Evolutionary conservation across 1,140 invertebrate genomes (phyloP).

Genomic region (Battus philenor): DNA sequence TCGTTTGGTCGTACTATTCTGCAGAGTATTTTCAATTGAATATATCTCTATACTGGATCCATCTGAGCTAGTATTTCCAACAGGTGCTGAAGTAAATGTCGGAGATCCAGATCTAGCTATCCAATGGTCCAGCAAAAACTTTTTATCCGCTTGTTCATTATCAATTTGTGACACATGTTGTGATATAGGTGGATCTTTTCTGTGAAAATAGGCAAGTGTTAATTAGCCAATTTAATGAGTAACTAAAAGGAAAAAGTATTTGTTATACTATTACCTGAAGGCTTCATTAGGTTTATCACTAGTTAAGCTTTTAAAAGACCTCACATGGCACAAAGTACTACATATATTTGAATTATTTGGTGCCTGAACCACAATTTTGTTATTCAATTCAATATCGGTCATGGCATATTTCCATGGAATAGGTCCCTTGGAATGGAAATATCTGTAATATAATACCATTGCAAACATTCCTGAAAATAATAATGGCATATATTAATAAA

Average conservation of each 20-base stretch:
- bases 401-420: slow-evolving; percentile 58
- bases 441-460: slow-evolving; percentile 81
- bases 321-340: slow-evolving; percentile 37
- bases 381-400: slow-evolving; percentile 59
- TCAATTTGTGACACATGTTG: slow-evolving; percentile 37
- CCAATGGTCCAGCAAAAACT: slow-evolving; percentile 72
- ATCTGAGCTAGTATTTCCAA: slow-evolving; percentile 59
- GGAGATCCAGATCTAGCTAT: slow-evolving; percentile 69
- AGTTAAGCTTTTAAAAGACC: slow-evolving; percentile 52
- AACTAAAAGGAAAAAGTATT: slow-evolving; percentile 15
- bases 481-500: slow-evolving; percentile 4
- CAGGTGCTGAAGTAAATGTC: slow-evolving; percentile 65
- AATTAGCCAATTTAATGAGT: background rate
- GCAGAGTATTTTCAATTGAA: slow-evolving; percentile 68
- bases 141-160: slow-evolving; percentile 70
- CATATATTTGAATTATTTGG: slow-evolving; percentile 25
- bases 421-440: slow-evolving; percentile 77
- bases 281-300: slow-evolving; percentile 27
- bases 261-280: slow-evolving; percentile 21
- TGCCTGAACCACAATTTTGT: slow-evolving; percentile 38
- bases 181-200: slow-evolving; percentile 27
- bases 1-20: slow-evolving; percentile 31
- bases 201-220: slow-evolving; percentile 23
- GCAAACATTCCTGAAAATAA: slow-evolving; percentile 73
- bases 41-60: slow-evolving; percentile 68